Percentiles rank a stretch among this genome's conserved stretches.
phyloP scores from a whole-genome alignment of 2,888 invertebrate species.

The Bugula neritina region DNA sequence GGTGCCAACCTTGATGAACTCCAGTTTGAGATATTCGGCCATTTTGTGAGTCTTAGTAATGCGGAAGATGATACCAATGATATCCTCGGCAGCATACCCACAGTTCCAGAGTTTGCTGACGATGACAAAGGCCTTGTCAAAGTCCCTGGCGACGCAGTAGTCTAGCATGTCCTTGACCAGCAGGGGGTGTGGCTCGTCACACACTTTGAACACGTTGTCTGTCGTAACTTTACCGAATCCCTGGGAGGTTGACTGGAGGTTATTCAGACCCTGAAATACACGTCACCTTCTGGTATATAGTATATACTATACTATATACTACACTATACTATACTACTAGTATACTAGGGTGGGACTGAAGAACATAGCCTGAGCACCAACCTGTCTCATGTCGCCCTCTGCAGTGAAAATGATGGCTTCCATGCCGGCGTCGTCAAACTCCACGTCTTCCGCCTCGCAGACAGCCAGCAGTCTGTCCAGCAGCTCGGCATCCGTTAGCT shows the following conservation, averaged over 20 bases:
- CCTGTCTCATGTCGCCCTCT: slow-evolving; percentile 94
- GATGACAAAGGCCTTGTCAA: slow-evolving; percentile 78
- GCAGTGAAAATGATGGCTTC: slow-evolving; percentile 96
- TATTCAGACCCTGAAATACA: slow-evolving; percentile 72
- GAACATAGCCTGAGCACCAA: slow-evolving; percentile 33
- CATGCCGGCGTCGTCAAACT: slow-evolving; percentile 83
- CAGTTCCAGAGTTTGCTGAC: slow-evolving; percentile 82
- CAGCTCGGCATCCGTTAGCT: slow-evolving; percentile 82
- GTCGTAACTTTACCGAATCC: slow-evolving; percentile 85
- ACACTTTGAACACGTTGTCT: slow-evolving; percentile 92
- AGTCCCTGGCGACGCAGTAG: slow-evolving; percentile 71
- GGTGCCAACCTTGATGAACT: slow-evolving; percentile 70
- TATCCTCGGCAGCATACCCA: slow-evolving; percentile 94
- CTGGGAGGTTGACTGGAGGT: slow-evolving; percentile 88
- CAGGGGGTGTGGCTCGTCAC: slow-evolving; percentile 97
- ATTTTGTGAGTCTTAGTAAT: slow-evolving; percentile 81
- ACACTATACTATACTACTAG: no score
- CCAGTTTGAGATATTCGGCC: slow-evolving; percentile 73
- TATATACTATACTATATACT: no score
- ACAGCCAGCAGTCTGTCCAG: slow-evolving; percentile 73
- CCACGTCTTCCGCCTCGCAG: slow-evolving; percentile 66
- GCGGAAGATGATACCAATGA: slow-evolving; percentile 87
- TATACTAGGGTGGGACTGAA: no score
- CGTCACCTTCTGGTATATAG: no score
- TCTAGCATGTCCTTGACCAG: slow-evolving; percentile 84